A percentile compares a stretch with the other conserved stretches of the same genome.
Evolutionary conservation across 1,140 invertebrate species (phyloP).

Genomic region (Drosophila subpulchrella): DNA sequence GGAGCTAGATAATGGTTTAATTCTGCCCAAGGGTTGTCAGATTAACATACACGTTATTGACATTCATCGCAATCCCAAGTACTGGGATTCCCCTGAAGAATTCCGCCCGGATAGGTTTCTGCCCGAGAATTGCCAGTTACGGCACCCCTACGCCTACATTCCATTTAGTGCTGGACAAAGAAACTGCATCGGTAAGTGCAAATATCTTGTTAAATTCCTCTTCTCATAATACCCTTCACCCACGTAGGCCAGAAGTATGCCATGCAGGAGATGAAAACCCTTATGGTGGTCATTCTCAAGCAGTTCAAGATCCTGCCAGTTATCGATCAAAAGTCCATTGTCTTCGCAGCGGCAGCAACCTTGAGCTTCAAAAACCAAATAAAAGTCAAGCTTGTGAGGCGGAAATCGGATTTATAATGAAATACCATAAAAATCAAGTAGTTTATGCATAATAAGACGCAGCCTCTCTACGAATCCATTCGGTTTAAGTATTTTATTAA

Average conservation of each 20-base stretch:
- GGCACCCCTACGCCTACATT: slow-evolving; percentile 85
- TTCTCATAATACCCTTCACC: neutral
- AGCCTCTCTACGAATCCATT: neutral
- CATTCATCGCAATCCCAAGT: slow-evolving; percentile 87
- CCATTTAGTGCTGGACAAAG: slow-evolving; percentile 86
- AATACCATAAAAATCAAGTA: neutral
- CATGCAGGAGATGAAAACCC: slow-evolving; percentile 85
- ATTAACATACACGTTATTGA: slow-evolving; percentile 84
- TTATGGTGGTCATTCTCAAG: slow-evolving; percentile 83
- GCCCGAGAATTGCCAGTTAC: slow-evolving; percentile 86
- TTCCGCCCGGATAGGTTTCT: slow-evolving; percentile 92
- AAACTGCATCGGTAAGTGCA: slow-evolving; percentile 73
- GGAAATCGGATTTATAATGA: slow-evolving; percentile 23
- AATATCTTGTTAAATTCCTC: neutral
- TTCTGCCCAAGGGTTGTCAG: slow-evolving; percentile 85
- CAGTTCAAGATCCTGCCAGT: slow-evolving; percentile 82
- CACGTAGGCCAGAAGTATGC: slow-evolving; percentile 84
- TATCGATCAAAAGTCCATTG: slow-evolving; percentile 53
- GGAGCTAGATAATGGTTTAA: slow-evolving; percentile 72
- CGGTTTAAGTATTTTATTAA: neutral
- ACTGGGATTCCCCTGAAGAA: slow-evolving; percentile 89
- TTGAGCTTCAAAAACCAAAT: slow-evolving; percentile 62
- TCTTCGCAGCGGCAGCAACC: slow-evolving; percentile 63
- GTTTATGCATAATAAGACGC: too few relatives aligned
- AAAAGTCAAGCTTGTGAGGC: slow-evolving; percentile 58